phyloP scores from a whole-genome alignment of 2,888 invertebrate species.

The Mesorhabditis belari region DNA sequence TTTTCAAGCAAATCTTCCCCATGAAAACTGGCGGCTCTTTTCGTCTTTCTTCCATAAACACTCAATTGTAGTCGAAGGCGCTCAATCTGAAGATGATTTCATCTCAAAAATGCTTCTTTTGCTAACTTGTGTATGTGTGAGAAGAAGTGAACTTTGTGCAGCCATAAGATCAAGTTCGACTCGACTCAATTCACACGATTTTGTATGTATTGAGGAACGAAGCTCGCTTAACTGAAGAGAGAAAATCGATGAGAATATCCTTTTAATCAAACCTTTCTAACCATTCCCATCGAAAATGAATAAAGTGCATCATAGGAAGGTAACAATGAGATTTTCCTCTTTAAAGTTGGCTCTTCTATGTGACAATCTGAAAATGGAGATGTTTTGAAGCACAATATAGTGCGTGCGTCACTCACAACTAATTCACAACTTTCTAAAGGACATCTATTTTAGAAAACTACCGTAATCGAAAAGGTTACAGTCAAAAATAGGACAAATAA shows the following conservation, averaged over 20 bases:
- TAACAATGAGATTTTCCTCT: slow-evolving; percentile 36
- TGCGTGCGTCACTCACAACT: no score
- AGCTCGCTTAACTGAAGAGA: slow-evolving; percentile 29
- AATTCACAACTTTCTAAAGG: no score
- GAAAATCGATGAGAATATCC: no score
- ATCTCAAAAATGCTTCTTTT: no score
- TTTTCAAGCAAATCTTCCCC: slow-evolving; percentile 28
- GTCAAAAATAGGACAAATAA: background rate
- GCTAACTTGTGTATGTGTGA: slow-evolving; percentile 41
- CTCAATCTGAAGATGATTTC: slow-evolving; percentile 27
- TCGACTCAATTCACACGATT: slow-evolving; percentile 26
- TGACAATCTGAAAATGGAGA: slow-evolving; percentile 20
- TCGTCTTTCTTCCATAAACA: slow-evolving; percentile 11
- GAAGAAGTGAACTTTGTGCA: slow-evolving; percentile 38
- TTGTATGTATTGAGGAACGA: slow-evolving; percentile 35
- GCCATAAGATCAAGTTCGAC: slow-evolving; percentile 42
- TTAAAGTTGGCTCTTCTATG: slow-evolving; percentile 18
- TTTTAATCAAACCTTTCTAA: slow-evolving; percentile 8
- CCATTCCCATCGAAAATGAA: slow-evolving; percentile 46
- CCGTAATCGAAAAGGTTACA: slow-evolving; percentile 9
- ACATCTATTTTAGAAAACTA: slow-evolving; percentile 9
- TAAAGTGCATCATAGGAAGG: slow-evolving; percentile 51
- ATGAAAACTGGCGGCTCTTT: slow-evolving; percentile 42
- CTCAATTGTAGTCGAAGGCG: slow-evolving; percentile 18
- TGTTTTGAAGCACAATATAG: no score